A percentile compares a stretch with the other conserved stretches of the same genome.
phyloP scores from a whole-genome alignment of 2,113 vertebrate genomes.

The Danionella cerebrum region DNA sequence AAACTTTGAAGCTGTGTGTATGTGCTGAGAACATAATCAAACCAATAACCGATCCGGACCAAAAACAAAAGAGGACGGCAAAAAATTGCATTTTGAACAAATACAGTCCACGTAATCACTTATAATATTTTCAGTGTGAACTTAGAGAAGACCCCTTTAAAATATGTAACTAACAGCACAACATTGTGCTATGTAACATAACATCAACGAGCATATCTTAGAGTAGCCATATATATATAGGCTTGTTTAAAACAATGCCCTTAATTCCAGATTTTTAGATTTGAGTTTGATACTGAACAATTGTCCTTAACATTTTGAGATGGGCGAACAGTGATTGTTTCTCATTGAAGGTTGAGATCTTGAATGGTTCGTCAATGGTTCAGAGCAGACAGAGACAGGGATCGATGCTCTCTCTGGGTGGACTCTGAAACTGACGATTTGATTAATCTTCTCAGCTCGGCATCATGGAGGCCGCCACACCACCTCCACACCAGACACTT shows the following conservation, averaged over 20 bases:
- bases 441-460: conserved; percentile 67
- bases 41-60: no score
- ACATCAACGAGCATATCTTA: no score
- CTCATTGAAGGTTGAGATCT: conserved; percentile 56
- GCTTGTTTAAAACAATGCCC: not conserved
- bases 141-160: no score
- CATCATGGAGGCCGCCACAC: conserved; percentile 66
- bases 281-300: conserved; percentile 47
- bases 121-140: no score
- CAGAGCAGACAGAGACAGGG: conserved; percentile 57
- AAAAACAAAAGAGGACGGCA: no score
- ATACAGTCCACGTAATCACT: no score
- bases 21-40: no score
- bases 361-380: conserved; percentile 34
- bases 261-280: not conserved
- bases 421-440: conserved; percentile 68
- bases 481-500: conserved; percentile 78
- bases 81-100: no score
- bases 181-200: no score
- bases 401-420: conserved; percentile 66
- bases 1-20: no score
- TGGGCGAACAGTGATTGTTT: conserved; percentile 56
- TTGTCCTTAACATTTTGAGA: conserved; percentile 60
- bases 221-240: no score
- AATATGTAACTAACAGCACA: no score